Evolutionary conservation across 2,113 vertebrate genomes (phyloP), one percentile per base, ranked within the genome.

Genomic region (Paracanthobrama guichenoti): DNA sequence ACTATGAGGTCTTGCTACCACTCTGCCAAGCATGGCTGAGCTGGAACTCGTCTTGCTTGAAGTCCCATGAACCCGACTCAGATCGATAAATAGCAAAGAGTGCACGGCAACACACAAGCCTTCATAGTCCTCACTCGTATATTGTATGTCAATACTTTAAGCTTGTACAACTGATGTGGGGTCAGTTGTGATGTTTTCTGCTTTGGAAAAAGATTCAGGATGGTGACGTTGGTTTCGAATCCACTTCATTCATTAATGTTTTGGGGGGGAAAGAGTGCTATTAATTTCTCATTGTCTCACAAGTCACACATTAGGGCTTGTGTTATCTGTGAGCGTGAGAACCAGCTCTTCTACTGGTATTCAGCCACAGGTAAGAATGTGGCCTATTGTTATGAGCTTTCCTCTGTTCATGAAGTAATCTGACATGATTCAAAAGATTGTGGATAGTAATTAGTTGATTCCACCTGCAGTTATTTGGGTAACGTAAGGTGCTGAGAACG

Each of bases 11-110:
- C 87, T 81, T 81, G 78, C 67, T 84, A 60, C 77, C 81, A 72
- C 72, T 69, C n/a, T 50, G 82, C 72, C 83, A 82, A 69, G 85
- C 87, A 66, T 59, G 67, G 78, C 80, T 82, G 85, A 86, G 60
- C 48, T 31, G 71, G 72, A 82, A 78, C 85, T 57, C 60, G 77
- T 16, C 81, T 84, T 76, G 81, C 81, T 84, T 86, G 83, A 86
- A 73, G 75, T 79, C 83, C 75, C 82, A 86, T 86, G 67, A 88
- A 80, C 81, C 77, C 3, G 11, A 46, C 28, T 62, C 13, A 1
- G 46, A 86, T 88, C 87, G 42, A 88, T 88, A 86, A 86, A 78
- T 78, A 77, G 80, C 77, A 48, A 60, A 64, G 26, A 26, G 84
- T 53, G 76, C 39, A 83, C 20, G 31, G 77, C 67, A 88, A 86